These are phyloP conservation scores for Kryphioiulus occultus DNA, from an alignment of 2,888 invertebrate species.

Conservation along the genomic window DNA sequence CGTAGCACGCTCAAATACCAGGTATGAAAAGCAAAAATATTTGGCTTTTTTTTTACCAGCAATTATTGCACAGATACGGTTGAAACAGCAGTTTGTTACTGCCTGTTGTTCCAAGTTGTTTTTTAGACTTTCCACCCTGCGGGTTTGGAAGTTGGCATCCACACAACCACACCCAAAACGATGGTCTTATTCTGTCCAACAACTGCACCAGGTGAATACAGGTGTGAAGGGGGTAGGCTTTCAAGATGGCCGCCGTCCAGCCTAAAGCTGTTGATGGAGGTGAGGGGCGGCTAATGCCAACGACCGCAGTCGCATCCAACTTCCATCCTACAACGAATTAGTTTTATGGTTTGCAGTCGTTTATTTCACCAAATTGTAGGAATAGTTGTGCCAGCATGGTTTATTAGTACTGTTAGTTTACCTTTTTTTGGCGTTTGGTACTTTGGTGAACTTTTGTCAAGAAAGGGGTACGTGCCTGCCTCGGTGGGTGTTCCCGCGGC, in stretches of 20 bases:
- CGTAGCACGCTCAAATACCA: neutral
- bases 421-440: neutral
- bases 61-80: neutral
- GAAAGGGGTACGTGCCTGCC: neutral
- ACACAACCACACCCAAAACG: constrained; percentile 25
- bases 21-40: neutral
- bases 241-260: neutral
- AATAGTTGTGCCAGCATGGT: constrained; percentile 4
- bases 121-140: neutral
- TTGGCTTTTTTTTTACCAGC: neutral
- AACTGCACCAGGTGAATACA: neutral
- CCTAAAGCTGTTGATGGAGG: neutral
- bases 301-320: neutral
- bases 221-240: neutral
- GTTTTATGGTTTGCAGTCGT: neutral
- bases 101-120: neutral
- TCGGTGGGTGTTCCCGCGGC: neutral
- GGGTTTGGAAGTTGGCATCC: constrained; percentile 3
- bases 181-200: neutral
- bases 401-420: neutral
- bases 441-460: constrained; percentile 17
- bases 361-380: neutral
- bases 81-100: neutral
- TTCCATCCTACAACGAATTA: neutral
- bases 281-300: constrained; percentile 20